Evolutionary conservation across 2,888 invertebrate genomes (phyloP).

Genomic region (Drosophila aldrichi): DNA sequence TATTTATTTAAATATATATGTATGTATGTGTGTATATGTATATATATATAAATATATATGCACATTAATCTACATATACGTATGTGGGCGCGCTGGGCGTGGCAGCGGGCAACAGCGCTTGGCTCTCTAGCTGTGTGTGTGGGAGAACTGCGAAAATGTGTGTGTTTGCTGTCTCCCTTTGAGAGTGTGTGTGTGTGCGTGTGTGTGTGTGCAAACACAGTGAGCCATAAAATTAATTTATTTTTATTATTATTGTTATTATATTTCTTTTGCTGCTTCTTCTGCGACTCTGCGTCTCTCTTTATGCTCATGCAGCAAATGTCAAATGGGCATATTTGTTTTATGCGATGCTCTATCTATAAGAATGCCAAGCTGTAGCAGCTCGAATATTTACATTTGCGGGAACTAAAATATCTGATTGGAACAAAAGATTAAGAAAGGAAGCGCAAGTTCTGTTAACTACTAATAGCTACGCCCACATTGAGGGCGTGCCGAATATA

Average conservation of each 20-base stretch:
- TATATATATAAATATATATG: not conserved
- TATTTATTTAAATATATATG: constrained; percentile 68
- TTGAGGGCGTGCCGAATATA: not conserved
- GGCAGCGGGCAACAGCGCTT: constrained; percentile 1
- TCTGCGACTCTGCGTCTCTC: constrained; percentile 42
- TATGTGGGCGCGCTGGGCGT: not conserved
- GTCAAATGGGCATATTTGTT: not conserved
- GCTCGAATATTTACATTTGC: too few species aligned
- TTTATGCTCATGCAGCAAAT: constrained; percentile 1
- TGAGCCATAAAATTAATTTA: constrained; percentile 82
- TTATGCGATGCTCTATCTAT: not conserved
- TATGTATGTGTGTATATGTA: not conserved
- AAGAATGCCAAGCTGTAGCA: not conserved
- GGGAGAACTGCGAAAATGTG: constrained; percentile 15
- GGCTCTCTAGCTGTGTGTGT: constrained; percentile 31
- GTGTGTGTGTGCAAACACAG: constrained; percentile 38
- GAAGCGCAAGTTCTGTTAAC: too few species aligned
- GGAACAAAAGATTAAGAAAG: too few species aligned
- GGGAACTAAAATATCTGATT: too few species aligned
- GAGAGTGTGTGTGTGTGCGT: constrained; percentile 14
- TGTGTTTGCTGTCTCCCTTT: constrained; percentile 18
- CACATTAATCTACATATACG: constrained; percentile 2
- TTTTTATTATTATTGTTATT: constrained; percentile 82
- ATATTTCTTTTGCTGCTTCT: constrained; percentile 53
- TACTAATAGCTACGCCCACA: not conserved